These are phyloP conservation scores for Rhorus exstirpatorius DNA, from an alignment of 2,888 invertebrate species.

Conservation along the genomic window DNA sequence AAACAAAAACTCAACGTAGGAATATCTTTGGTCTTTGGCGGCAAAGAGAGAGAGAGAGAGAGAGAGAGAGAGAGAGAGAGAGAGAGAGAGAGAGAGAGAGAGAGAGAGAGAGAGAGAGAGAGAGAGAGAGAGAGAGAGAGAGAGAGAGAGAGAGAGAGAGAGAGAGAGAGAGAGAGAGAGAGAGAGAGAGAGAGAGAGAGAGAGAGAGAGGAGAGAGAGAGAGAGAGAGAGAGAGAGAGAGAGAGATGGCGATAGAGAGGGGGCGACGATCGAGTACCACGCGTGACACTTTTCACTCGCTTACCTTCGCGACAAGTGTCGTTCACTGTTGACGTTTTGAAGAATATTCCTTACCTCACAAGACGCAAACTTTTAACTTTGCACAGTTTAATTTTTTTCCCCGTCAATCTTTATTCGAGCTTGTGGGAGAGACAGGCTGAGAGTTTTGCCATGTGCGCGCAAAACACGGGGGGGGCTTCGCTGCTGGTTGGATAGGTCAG, in stretches of 20 bases:
- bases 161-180: no score
- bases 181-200: no score
- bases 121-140: no score
- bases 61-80: no score
- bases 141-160: no score
- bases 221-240: no score
- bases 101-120: no score
- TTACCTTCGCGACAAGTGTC: slow-evolving; percentile 40
- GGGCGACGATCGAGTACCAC: slow-evolving; percentile 6
- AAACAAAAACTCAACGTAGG: slow-evolving; percentile 5
- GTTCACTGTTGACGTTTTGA: slow-evolving; percentile 56
- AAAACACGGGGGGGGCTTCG: slow-evolving; percentile 61
- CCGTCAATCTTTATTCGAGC: slow-evolving; percentile 36
- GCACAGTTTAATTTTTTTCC: slow-evolving; percentile 15
- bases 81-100: no score
- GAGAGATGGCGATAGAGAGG: no score
- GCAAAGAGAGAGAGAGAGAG: slow-evolving; percentile 25
- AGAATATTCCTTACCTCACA: neutral
- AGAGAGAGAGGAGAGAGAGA: no score
- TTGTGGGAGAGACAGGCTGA: slow-evolving; percentile 1
- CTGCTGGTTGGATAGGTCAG: slow-evolving; percentile 73
- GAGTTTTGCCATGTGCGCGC: slow-evolving; percentile 70
- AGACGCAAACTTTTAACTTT: slow-evolving; percentile 23
- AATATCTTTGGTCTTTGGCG: slow-evolving; percentile 27
- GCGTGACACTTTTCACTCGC: slow-evolving; percentile 54